Percentiles rank a stretch among this genome's conserved stretches.
These are phyloP conservation scores for Periophthalmus magnuspinnatus DNA, from an alignment of 2,797 vertebrate species.

Conservation along the genomic window DNA sequence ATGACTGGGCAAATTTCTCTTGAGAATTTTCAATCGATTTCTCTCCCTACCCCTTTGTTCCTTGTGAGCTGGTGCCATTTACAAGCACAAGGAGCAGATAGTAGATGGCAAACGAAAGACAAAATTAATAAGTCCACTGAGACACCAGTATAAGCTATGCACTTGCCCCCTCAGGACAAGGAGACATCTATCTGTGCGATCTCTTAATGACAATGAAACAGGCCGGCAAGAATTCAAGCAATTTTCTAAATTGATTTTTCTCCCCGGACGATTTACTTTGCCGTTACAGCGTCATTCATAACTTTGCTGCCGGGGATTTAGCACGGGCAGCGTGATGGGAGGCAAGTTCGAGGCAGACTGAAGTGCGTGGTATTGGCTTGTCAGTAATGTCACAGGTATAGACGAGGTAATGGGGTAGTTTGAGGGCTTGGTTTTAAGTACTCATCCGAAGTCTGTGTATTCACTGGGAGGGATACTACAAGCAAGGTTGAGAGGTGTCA, in stretches of 20 bases:
- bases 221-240: conserved; percentile 73
- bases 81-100: conserved; percentile 17
- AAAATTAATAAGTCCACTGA: conserved; percentile 53
- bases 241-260: conserved; percentile 80
- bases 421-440: background rate
- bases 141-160: conserved; percentile 35
- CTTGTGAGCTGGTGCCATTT: conserved; percentile 15
- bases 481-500: background rate
- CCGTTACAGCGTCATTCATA: conserved; percentile 66
- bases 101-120: conserved; percentile 33
- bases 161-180: conserved; percentile 43
- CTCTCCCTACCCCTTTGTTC: conserved; percentile 14
- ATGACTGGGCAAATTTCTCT: conserved; percentile 23
- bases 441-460: conserved; percentile 1
- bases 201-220: conserved; percentile 73
- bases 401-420: conserved; percentile 6
- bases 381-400: conserved; percentile 5
- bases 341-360: conserved; percentile 7
- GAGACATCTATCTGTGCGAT: conserved; percentile 61
- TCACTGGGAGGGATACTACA: background rate
- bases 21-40: conserved; percentile 31
- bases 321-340: conserved; percentile 26
- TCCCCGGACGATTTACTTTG: conserved; percentile 72
- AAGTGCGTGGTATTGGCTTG: conserved; percentile 5
- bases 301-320: conserved; percentile 55